Base-by-base conservation (phyloP, 2,888 invertebrate species). In the Rotaria magnacalcarata region DNA sequence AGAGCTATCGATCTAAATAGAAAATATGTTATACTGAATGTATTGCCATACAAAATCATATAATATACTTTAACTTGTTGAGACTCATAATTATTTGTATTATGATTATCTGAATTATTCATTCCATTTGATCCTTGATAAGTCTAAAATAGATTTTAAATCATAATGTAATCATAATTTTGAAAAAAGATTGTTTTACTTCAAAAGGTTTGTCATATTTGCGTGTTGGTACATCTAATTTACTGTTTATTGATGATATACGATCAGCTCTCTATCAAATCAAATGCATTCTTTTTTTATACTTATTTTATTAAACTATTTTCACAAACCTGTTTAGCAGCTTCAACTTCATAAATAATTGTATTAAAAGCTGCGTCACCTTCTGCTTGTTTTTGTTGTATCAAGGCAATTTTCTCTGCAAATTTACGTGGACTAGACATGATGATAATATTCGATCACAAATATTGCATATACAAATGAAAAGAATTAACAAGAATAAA, bases 321-420 rank as follows among this genome's bases (percentile, higher is more conserved):
- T 47, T 8, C 4, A 47, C 43, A 43, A n/a, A 80, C 80, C 47
- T 80, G 47, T 80, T 80, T 80, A 14, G 80, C 80, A 16, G 80
- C 80, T 80, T 80, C 80, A 47, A 80, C 80, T 47, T 80, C 80
- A 47, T 80, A 47, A 47, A 80, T 80, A n/a, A 80, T 80, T 80
- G 43, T 80, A n/a, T 43, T 47, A 24, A 80, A 80, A 24, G 80
- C 80, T 47, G 80, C 80, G 47, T 80, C 80, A 80, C 80, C 80
- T n/a, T 80, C 80, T 10, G 80, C 80, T n/a, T 43, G 47, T 47
- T 80, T 80, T 19, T 80, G 80, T 43, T 80, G 80, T 10, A 80
- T 80, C 24, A 80, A 80, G 7, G 80, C 80, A 47, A 80, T 80
- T 80, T 80, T 80, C n/a, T 80, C 80, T 0, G 80, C 43, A 47